phyloP scores from a whole-genome alignment of 2,888 invertebrate genomes.

The Teleiodes luculella region DNA sequence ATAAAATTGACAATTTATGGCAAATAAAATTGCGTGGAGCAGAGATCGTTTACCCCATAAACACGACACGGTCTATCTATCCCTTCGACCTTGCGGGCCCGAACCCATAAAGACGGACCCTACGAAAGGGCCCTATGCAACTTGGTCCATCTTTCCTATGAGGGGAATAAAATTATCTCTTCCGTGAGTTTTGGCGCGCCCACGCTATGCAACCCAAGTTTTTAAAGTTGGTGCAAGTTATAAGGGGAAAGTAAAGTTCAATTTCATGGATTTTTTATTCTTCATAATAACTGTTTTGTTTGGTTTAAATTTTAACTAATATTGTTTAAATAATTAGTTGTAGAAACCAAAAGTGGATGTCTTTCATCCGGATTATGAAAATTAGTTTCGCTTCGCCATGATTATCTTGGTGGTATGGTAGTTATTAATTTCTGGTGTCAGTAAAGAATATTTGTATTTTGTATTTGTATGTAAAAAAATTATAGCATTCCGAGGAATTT shows the following conservation, averaged over 20 bases:
- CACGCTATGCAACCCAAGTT: slow-evolving; percentile 44
- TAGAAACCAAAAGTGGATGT: too few species aligned
- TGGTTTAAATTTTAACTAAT: too few species aligned
- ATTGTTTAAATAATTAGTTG: too few species aligned
- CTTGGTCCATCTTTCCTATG: slow-evolving; percentile 18
- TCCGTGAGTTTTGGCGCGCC: slow-evolving; percentile 44
- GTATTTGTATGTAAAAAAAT: too few species aligned
- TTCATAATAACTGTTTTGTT: too few species aligned
- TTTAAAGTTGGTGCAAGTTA: slow-evolving; percentile 34
- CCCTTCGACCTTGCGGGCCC: slow-evolving; percentile 32
- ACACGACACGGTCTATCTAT: slow-evolving; percentile 57
- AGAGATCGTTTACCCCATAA: slow-evolving; percentile 63
- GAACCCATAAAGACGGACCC: slow-evolving; percentile 46
- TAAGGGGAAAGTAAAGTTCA: slow-evolving; percentile 2
- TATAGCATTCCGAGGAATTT: too few species aligned
- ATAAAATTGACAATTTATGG: slow-evolving; percentile 58
- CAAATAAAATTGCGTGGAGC: slow-evolving; percentile 60
- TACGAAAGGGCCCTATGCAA: slow-evolving; percentile 26
- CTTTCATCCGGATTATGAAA: too few species aligned
- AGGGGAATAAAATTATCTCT: slow-evolving; percentile 71
- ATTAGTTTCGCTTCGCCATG: too few species aligned
- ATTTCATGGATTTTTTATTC: too few species aligned
- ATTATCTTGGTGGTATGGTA: too few species aligned
- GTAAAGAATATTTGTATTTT: too few species aligned
- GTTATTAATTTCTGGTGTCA: too few species aligned